Evolutionary conservation across 2,888 invertebrate species (phyloP).

Genomic region (Cephonodes hylas): DNA sequence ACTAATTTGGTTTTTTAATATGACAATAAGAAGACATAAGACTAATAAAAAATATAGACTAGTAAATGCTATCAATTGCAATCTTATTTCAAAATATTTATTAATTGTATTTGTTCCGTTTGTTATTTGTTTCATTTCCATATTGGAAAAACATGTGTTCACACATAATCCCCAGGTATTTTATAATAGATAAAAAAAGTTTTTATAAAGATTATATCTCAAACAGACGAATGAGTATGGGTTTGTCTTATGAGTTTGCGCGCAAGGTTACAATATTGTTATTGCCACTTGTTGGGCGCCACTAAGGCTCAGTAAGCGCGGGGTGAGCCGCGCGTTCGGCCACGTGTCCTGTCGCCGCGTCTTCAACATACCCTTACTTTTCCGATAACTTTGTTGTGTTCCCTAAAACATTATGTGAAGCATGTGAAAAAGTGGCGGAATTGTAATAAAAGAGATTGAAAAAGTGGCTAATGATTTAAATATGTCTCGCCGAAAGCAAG

Average conservation of each 20-base stretch:
- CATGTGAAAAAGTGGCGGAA: background rate
- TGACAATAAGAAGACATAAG: too few species aligned
- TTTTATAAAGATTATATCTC: background rate
- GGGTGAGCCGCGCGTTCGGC: conserved; percentile 64
- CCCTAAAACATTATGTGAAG: background rate
- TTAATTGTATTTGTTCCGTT: too few species aligned
- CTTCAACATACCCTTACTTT: conserved; percentile 34
- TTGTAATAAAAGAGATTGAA: background rate
- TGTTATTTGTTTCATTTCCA: too few species aligned
- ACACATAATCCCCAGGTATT: too few species aligned
- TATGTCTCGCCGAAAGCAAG: conserved; percentile 87
- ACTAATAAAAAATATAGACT: too few species aligned
- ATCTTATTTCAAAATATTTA: too few species aligned
- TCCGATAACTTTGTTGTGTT: conserved; percentile 55
- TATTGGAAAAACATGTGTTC: too few species aligned
- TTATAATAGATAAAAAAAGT: too few species aligned
- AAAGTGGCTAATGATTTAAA: conserved; percentile 23
- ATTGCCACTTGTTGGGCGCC: conserved; percentile 81
- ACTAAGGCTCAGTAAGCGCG: conserved; percentile 69
- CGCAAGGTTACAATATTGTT: conserved; percentile 67
- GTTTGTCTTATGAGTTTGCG: conserved; percentile 67
- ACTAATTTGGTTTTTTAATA: too few species aligned
- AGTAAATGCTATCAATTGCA: too few species aligned
- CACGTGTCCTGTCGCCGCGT: conserved; percentile 40
- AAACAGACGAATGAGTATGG: background rate